Conservation (phyloP, 2,113 vertebrate genomes). For the Toxotes jaculatrix region DNA sequence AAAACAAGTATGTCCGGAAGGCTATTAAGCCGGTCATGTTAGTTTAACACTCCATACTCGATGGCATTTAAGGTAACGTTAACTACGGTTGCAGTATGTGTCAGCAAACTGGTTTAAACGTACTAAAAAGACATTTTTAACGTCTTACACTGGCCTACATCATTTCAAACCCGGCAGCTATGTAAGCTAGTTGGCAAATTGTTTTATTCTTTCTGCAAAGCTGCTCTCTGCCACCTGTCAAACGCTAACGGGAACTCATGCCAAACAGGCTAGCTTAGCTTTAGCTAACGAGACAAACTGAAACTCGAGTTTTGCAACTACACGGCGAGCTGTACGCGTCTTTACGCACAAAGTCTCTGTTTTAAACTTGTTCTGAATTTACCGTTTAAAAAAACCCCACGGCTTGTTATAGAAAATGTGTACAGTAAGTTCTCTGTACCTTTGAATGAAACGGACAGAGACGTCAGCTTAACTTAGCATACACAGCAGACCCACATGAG, state of each 20-base stretch:
- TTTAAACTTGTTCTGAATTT: not conserved
- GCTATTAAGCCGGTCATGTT: not conserved
- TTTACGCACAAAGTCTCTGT: accelerated
- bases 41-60: not conserved
- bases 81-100: not conserved
- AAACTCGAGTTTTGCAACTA: not conserved
- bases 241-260: constrained; percentile 14
- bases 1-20: not conserved
- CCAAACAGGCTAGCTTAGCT: constrained; percentile 44
- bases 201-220: constrained; percentile 1
- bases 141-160: not conserved
- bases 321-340: not conserved
- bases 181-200: not conserved
- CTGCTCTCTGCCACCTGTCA: constrained; percentile 53
- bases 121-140: not conserved
- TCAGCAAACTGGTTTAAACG: not conserved
- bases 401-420: not conserved
- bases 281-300: constrained; percentile 34
- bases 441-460: constrained; percentile 65
- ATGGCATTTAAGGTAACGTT: not conserved
- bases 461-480: constrained; percentile 61
- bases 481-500: constrained; percentile 38
- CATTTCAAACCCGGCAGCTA: accelerated
- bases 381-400: not conserved
- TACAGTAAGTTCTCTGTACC: constrained; percentile 43